phyloP scores from a whole-genome alignment of 2,113 vertebrate genomes.

The Percina caprodes region DNA sequence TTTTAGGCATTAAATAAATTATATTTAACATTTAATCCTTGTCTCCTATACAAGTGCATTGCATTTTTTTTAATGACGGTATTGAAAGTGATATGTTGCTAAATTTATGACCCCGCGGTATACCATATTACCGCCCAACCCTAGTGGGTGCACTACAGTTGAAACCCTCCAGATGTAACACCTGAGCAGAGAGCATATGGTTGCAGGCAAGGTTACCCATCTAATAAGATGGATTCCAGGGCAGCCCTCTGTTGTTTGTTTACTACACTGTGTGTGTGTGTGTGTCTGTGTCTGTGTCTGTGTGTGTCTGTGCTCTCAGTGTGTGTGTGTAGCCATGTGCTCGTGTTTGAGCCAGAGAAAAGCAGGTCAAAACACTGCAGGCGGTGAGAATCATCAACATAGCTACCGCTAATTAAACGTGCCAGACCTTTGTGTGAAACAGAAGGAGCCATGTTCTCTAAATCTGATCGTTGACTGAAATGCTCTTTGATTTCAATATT shows the following conservation, averaged over 20 bases:
- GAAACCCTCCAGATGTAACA: conserved; percentile 6
- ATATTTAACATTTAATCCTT: too few relatives aligned
- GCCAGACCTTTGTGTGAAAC: conserved; percentile 44
- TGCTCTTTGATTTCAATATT: conserved; percentile 34
- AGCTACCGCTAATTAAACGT: conserved; percentile 66
- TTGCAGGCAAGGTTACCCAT: conserved; percentile 49
- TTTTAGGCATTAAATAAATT: too few relatives aligned
- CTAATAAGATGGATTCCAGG: conserved; percentile 44
- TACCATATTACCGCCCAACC: too few relatives aligned
- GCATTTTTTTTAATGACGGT: too few relatives aligned
- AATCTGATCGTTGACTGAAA: conserved; percentile 14
- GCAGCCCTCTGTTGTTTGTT: conserved; percentile 54
- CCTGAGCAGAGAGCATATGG: conserved; percentile 56
- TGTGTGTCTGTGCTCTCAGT: conserved; percentile 56
- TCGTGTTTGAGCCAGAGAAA: conserved; percentile 66
- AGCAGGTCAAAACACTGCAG: conserved; percentile 73
- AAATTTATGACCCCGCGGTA: too few relatives aligned
- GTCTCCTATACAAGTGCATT: too few relatives aligned
- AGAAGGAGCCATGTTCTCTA: conserved; percentile 46
- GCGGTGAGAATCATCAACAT: conserved; percentile 63
- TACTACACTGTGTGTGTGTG: conserved; percentile 28
- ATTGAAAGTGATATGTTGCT: too few relatives aligned
- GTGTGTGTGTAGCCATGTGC: conserved; percentile 52
- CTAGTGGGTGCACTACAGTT: background rate
- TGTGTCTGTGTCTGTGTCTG: background rate